A percentile compares a stretch with the other conserved stretches of the same genome.
These are phyloP conservation scores for Parascotia fuliginaria DNA, from an alignment of 2,888 invertebrate species.

Conservation along the genomic window DNA sequence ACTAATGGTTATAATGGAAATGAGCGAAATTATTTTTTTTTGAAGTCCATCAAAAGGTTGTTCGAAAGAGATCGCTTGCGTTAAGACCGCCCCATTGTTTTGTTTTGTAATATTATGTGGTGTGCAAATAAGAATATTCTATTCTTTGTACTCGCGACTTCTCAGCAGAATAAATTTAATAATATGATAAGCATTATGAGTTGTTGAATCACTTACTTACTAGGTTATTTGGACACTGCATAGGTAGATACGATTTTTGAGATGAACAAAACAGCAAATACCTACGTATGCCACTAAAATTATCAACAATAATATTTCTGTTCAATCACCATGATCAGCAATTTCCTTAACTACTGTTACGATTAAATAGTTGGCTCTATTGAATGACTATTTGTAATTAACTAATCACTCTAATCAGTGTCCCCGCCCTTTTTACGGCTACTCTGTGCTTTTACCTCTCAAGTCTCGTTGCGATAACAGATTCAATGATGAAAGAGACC, in stretches of 20 bases:
- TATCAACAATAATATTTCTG: background rate
- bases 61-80: no score
- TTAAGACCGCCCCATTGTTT: no score
- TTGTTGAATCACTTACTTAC: constrained; percentile 1
- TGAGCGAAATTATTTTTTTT: constrained; percentile 16
- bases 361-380: constrained; percentile 25
- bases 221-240: background rate
- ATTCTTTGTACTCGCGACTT: no score
- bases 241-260: background rate
- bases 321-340: background rate
- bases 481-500: constrained; percentile 41
- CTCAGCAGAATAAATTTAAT: no score
- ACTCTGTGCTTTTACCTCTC: no score
- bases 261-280: constrained; percentile 3
- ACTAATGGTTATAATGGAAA: constrained; percentile 21
- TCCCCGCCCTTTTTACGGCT: constrained; percentile 29
- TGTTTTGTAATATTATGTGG: no score
- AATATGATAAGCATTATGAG: background rate
- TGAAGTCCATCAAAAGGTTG: no score
- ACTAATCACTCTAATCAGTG: constrained; percentile 21
- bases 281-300: background rate
- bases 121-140: no score
- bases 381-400: constrained; percentile 33
- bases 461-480: constrained; percentile 37
- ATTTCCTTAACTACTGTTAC: constrained; percentile 9